phyloP scores from a whole-genome alignment of 1,140 invertebrate species.

The Luehdorfia chinensis region DNA sequence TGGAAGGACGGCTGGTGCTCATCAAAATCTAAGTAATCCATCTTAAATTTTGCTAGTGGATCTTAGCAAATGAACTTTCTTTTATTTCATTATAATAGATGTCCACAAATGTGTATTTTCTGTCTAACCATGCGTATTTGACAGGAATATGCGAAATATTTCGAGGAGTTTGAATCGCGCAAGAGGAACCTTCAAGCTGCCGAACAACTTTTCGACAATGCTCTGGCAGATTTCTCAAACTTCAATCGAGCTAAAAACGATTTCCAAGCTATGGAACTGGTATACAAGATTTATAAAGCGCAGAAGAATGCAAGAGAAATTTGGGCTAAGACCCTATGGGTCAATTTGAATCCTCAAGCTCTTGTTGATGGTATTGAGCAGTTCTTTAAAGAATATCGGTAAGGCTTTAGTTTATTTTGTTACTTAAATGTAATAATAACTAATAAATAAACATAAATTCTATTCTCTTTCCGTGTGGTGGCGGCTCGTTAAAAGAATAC shows the following conservation, averaged over 20 bases:
- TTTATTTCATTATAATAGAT: too few relatives aligned
- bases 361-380: conserved; percentile 91
- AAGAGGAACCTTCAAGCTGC: conserved; percentile 84
- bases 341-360: conserved; percentile 88
- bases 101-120: too few relatives aligned
- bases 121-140: too few relatives aligned
- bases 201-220: conserved; percentile 91
- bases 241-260: conserved; percentile 85
- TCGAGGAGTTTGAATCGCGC: conserved; percentile 82
- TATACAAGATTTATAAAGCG: conserved; percentile 88
- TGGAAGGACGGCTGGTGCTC: too few relatives aligned
- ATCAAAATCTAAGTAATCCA: too few relatives aligned
- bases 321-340: conserved; percentile 93
- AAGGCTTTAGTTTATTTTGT: conserved; percentile 28
- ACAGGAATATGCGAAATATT: conserved; percentile 82
- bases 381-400: conserved; percentile 88
- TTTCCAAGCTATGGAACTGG: conserved; percentile 83
- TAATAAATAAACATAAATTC: too few relatives aligned
- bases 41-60: too few relatives aligned
- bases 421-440: too few relatives aligned
- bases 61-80: too few relatives aligned
- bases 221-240: conserved; percentile 87
- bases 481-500: too few relatives aligned
- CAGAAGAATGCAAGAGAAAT: conserved; percentile 86
- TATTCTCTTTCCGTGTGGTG: too few relatives aligned